A percentile compares a stretch with the other conserved stretches of the same genome.
Evolutionary conservation across 2,113 vertebrate genomes (phyloP).

Genomic region (Rhinichthys klamathensis): DNA sequence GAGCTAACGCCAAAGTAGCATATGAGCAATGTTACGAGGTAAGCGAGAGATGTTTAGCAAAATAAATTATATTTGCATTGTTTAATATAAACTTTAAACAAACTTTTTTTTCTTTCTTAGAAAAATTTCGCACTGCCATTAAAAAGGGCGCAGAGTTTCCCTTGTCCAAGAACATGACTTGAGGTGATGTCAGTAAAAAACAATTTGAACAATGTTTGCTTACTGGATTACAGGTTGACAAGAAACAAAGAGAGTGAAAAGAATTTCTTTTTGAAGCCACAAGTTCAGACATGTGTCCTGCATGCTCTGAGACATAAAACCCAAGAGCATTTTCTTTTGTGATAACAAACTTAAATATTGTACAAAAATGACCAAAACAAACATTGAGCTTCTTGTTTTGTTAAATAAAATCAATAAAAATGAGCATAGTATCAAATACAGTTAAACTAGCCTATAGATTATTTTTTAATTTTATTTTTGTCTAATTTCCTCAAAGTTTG

Average conservation of each 20-base stretch:
- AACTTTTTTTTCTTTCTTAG: neutral
- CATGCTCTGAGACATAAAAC: neutral
- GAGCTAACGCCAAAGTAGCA: neutral
- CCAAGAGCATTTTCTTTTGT: too few relatives aligned
- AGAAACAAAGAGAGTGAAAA: neutral
- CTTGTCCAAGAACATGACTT: constrained; percentile 37
- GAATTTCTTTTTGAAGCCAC: constrained; percentile 23
- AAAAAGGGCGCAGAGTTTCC: constrained; percentile 63
- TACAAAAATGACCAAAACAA: neutral
- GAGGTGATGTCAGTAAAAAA: constrained; percentile 62
- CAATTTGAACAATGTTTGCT: constrained; percentile 15
- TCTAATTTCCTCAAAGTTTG: too few relatives aligned
- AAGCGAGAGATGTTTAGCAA: neutral
- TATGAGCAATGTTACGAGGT: neutral
- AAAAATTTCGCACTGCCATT: constrained; percentile 51
- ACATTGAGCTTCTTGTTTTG: neutral
- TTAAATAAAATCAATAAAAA: neutral
- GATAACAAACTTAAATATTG: neutral
- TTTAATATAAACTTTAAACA: neutral
- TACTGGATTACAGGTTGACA: constrained; percentile 18
- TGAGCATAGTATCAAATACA: neutral
- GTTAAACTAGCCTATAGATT: neutral
- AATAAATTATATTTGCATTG: neutral
- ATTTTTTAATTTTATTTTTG: too few relatives aligned
- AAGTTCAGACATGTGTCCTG: constrained; percentile 27